A percentile compares a stretch with the other conserved stretches of the same genome.
Evolutionary conservation across 2,888 invertebrate species (phyloP).

Genomic region (Aphelenchoides bicaudatus): DNA sequence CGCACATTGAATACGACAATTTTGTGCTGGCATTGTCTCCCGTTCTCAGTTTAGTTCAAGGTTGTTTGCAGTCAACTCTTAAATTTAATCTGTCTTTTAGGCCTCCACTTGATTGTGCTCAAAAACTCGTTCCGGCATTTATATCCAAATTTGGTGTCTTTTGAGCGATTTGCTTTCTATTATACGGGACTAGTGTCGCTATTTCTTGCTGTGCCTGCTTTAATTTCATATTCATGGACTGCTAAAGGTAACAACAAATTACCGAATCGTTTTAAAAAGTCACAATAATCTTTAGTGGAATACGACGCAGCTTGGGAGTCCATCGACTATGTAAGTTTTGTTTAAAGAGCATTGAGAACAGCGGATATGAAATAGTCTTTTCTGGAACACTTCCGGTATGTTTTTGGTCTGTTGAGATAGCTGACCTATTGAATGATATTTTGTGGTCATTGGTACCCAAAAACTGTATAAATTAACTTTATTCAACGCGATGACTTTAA

Average conservation of each 20-base stretch:
- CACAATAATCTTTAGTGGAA: no score
- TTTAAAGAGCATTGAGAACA: background rate
- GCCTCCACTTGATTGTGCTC: conserved; percentile 24
- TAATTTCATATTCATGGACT: conserved; percentile 40
- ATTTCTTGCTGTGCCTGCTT: conserved; percentile 42
- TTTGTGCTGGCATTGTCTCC: conserved; percentile 41
- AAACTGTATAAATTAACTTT: no score
- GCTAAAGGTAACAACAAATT: no score
- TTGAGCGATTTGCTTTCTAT: conserved; percentile 37
- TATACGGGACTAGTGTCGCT: conserved; percentile 34
- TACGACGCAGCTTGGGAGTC: conserved; percentile 59
- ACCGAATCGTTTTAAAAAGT: no score
- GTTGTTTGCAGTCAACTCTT: conserved; percentile 11
- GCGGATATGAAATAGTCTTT: no score
- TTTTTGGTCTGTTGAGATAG: no score
- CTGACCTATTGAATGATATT: no score
- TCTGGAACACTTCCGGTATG: no score
- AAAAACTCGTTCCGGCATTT: conserved; percentile 21
- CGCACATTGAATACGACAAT: conserved; percentile 54
- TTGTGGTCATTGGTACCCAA: no score
- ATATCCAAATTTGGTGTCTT: background rate
- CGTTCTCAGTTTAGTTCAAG: conserved; percentile 44
- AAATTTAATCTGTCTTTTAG: conserved; percentile 8
- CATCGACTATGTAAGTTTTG: conserved; percentile 52
- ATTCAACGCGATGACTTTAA: no score